phyloP scores from a whole-genome alignment of 92 coral and sea anemone genomes.

The Montipora capitata region DNA sequence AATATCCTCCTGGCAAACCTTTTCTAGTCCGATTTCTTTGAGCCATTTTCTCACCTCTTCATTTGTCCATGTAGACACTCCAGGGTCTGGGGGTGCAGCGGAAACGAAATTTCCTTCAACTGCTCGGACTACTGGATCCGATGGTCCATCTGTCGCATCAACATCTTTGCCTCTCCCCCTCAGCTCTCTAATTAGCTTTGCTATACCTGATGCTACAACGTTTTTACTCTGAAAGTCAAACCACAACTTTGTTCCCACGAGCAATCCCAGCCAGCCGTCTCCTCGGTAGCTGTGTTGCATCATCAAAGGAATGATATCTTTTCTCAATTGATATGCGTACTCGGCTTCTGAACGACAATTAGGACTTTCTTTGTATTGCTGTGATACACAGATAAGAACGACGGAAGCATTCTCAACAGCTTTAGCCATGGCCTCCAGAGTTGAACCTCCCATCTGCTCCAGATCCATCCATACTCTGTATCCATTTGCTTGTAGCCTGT shows the following conservation, averaged over 20 bases:
- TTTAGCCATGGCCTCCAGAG: constrained; percentile 76
- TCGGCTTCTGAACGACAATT: constrained; percentile 84
- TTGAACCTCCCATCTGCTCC: constrained; percentile 78
- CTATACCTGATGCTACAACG: constrained; percentile 16
- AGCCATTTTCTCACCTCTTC: constrained; percentile 70
- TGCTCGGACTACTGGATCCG: not conserved
- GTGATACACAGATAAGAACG: constrained; percentile 82
- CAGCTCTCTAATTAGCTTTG: constrained; percentile 50
- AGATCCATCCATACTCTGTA: constrained; percentile 82
- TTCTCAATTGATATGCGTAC: constrained; percentile 69
- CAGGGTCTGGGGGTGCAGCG: not conserved
- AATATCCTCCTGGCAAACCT: constrained; percentile 46
- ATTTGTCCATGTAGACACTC: constrained; percentile 57
- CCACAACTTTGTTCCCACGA: constrained; percentile 66
- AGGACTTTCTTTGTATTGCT: constrained; percentile 81
- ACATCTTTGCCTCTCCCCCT: constrained; percentile 59
- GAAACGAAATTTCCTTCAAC: not conserved
- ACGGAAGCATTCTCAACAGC: constrained; percentile 80
- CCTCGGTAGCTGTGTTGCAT: constrained; percentile 70
- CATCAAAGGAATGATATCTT: constrained; percentile 76
- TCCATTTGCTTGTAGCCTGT: constrained; percentile 75
- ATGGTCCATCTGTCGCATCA: constrained; percentile 4
- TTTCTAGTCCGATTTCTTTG: constrained; percentile 52
- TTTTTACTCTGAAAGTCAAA: constrained; percentile 55
- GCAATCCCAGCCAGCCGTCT: constrained; percentile 81